Evolutionary conservation across 1,140 invertebrate species (phyloP).

Genomic region (Drosophila tristis): DNA sequence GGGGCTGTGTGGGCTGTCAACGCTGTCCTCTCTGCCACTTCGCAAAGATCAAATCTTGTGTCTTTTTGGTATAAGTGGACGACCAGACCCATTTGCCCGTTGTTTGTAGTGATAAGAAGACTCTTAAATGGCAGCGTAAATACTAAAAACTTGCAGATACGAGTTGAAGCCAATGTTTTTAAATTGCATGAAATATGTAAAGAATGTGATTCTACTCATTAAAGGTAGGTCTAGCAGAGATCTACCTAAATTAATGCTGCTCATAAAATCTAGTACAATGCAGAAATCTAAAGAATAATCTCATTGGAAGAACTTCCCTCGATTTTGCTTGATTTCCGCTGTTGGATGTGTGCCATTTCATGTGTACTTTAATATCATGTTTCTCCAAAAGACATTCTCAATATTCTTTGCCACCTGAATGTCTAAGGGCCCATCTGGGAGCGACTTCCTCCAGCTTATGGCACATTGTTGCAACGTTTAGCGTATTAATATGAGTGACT

Average conservation of each 20-base stretch:
- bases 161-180: too few relatives aligned
- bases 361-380: slow-evolving; percentile 9
- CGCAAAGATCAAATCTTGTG: slow-evolving; percentile 31
- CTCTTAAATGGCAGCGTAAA: slow-evolving; percentile 5
- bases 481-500: slow-evolving; percentile 62
- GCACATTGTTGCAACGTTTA: slow-evolving; percentile 53
- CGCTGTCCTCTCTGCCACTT: slow-evolving; percentile 40
- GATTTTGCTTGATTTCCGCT: slow-evolving; percentile 8
- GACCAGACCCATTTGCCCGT: slow-evolving; percentile 37
- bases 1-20: slow-evolving; percentile 29
- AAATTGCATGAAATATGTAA: too few relatives aligned
- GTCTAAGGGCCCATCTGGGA: slow-evolving; percentile 26
- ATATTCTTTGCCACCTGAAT: too few relatives aligned
- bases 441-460: slow-evolving; percentile 20
- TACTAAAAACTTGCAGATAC: neutral
- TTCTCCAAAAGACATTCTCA: too few relatives aligned
- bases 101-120: slow-evolving; percentile 25
- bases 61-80: slow-evolving; percentile 29
- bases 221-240: neutral
- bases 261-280: too few relatives aligned
- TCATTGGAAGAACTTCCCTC: too few relatives aligned
- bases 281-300: too few relatives aligned
- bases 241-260: too few relatives aligned
- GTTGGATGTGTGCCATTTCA: slow-evolving; percentile 18
- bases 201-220: too few relatives aligned